Evolutionary conservation across 2,113 vertebrate species (phyloP).

Genomic region (Strix uralensis): DNA sequence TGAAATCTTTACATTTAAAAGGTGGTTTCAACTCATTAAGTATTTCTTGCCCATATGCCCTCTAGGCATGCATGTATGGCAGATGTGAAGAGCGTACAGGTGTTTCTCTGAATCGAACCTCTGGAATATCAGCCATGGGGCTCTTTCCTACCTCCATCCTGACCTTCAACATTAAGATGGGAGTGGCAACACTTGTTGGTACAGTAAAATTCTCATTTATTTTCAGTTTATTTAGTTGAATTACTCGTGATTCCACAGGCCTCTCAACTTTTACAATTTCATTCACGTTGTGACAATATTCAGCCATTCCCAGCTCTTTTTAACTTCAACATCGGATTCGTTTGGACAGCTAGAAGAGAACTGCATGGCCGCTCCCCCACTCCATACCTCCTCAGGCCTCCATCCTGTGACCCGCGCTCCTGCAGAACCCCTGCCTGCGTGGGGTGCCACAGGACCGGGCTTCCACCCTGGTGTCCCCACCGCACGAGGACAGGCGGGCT

Average conservation of each 20-base stretch:
- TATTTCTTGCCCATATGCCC: not conserved
- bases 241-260: not conserved
- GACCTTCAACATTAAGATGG: not conserved
- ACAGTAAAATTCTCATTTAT: not conserved
- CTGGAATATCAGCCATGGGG: not conserved
- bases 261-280: not conserved
- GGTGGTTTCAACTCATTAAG: not conserved
- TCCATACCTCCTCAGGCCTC: fast-evolving
- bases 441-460: not conserved
- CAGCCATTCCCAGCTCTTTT: not conserved
- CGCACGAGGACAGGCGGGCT: fast-evolving
- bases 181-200: not conserved
- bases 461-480: not conserved
- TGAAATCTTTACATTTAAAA: not conserved
- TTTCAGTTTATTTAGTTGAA: not conserved
- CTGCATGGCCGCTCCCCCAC: fast-evolving
- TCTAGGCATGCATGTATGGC: not conserved
- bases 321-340: fast-evolving
- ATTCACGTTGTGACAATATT: not conserved
- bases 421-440: not conserved
- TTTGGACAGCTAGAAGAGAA: not conserved
- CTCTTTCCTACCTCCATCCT: not conserved
- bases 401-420: fast-evolving
- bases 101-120: not conserved
- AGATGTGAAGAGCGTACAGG: not conserved